Evolutionary conservation across 2,797 vertebrate species (phyloP), one percentile per base, ranked within the genome.

Genomic region (Eulemur coronatus): DNA sequence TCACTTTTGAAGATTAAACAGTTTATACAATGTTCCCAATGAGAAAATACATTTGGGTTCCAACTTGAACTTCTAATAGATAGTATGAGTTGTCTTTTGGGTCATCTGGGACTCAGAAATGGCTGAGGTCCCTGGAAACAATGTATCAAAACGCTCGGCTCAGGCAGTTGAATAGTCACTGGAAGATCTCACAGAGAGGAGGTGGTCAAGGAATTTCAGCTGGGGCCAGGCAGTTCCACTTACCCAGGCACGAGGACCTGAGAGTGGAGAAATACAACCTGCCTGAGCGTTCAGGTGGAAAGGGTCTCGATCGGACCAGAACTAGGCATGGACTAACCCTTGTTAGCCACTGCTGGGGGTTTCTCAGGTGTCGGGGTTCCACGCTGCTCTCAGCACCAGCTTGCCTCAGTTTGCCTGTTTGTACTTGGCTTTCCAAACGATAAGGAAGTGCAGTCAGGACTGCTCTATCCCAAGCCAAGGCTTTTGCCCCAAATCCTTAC

Each of bases 221-320:
- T 2, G 4, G 8, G 7, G 30, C 24, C 1, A 33, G 61, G 2
- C 5, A 57, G 76, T 18, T 41, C n/a, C 1, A 26, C 0, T 0
- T 0, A n/a, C 73, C 67, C 80, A 43, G 38, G 28, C 75, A 33
- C 10, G 1, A 15, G 17, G 38, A 50, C 4, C 69, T 9, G n/a
- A 50, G 46, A 2, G 8, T 1, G 13, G 20, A 26, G 43, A 48
- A 48, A 4, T 0, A 33, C 43, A 61, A 38, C 0, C 0, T 7
- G 33, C 30, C 92, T 14, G 2, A 20, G 69, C 22, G 1, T 14
- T 41, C 48, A 1, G 61, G 33, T 57, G 70, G 70, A 73, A 11
- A 46, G 80, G 24, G 12, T 8, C 50, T 81, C 61, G 2, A 24
- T 8, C 22, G 12, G 72, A 41, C n/a, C 57, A n/a, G 69, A 28